A percentile compares a stretch with the other conserved stretches of the same genome.
These are phyloP conservation scores for Eumaeus atala DNA, from an alignment of 1,140 invertebrate genomes.

Conservation along the genomic window DNA sequence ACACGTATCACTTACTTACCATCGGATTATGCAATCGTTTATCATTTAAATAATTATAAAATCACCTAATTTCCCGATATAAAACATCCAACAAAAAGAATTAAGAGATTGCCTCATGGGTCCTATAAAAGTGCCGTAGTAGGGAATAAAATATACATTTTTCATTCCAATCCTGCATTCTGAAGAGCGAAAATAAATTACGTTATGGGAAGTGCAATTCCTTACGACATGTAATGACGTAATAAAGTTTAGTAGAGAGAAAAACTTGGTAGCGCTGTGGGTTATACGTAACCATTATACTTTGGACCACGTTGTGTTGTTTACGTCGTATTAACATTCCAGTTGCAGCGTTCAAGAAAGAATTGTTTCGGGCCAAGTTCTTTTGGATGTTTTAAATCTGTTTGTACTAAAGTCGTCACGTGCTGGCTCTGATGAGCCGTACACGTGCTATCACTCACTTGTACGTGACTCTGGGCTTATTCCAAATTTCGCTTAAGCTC, in stretches of 20 bases:
- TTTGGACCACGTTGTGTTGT: constrained; percentile 13
- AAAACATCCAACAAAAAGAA: too few relatives aligned
- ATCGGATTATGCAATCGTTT: too few relatives aligned
- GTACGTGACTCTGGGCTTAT: constrained; percentile 15
- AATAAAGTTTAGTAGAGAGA: constrained; percentile 16
- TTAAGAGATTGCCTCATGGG: too few relatives aligned
- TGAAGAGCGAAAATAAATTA: constrained; percentile 13
- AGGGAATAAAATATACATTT: not conserved
- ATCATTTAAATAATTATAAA: too few relatives aligned
- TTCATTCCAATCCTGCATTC: constrained; percentile 13
- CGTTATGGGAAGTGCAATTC: constrained; percentile 15
- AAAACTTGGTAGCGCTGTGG: constrained; percentile 9
- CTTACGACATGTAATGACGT: constrained; percentile 15
- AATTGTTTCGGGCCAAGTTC: constrained; percentile 16
- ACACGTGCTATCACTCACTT: constrained; percentile 65
- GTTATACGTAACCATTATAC: constrained; percentile 15
- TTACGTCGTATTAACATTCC: constrained; percentile 11
- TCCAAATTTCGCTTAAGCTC: constrained; percentile 5
- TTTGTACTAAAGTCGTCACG: constrained; percentile 57
- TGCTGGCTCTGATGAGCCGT: constrained; percentile 60
- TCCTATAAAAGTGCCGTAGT: too few relatives aligned
- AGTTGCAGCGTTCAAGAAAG: constrained; percentile 1
- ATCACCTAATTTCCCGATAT: too few relatives aligned
- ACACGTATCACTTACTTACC: too few relatives aligned
- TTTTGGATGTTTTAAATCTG: constrained; percentile 17